Base-by-base conservation (phyloP, 2,113 vertebrate genomes). In the Aythya baeri region DNA sequence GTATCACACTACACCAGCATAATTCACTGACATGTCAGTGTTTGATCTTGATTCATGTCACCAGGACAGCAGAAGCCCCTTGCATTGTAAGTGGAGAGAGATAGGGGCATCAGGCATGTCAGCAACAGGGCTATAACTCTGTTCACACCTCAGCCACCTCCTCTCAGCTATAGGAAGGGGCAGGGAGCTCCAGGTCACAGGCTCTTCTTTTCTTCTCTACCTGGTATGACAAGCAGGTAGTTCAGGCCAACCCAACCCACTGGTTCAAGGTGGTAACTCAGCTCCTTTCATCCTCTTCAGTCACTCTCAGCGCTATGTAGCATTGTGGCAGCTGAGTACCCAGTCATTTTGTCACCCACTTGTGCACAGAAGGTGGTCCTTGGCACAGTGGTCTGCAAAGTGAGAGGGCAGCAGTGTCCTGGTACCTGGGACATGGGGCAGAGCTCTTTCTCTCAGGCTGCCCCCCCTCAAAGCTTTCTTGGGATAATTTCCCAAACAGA, bases 51-150 rank as follows among this genome's bases (percentile, higher is more conserved):
- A 66, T 34, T 91, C 36, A 38, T 6, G 3, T 32, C 62, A 82
- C 36, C 18, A 25, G 59, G 44, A 75, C 44, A 86, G 67, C 2
- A 8, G 46, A 25, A 70, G 8, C 16, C 82, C 44, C 58, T 49
- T 74, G 18, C 1, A 3, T 67, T 90, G 81, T 36, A 62, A 86
- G 67, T 23, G 11, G 41, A 4, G 38, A 79, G 70, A 85, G 11
- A 7, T 6, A 75, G 32, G 38, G n/a, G 26, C 2, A 1, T 2
- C 43, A 9, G 38, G 32, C 25, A 49, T 0, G 0, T 23, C 18
- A 13, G 41, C 1, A 0, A 7, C 3, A 12, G 44, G 27, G 9
- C 32, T 70, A 34, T 0, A 2, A 31, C 36, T 82, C 77, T 6
- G 3, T 41, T 58, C 1, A 1, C 7, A 29, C 26, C 1, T 0